A percentile compares a stretch with the other conserved stretches of the same genome.
These are phyloP conservation scores for Hyposmocoma kahamanoa DNA, from an alignment of 1,140 invertebrate genomes.

Conservation along the genomic window DNA sequence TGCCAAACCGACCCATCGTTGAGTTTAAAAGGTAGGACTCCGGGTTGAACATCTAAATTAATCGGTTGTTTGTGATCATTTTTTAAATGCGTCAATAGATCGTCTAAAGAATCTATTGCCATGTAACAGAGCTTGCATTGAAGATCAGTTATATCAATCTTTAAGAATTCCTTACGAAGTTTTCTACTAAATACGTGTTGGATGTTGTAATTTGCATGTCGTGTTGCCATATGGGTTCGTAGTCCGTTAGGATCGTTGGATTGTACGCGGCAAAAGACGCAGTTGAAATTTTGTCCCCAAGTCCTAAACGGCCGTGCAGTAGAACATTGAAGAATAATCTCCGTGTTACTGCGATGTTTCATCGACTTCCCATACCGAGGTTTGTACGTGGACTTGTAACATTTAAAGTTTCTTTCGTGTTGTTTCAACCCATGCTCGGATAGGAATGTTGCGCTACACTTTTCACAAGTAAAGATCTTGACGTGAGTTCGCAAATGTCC, in stretches of 20 bases:
- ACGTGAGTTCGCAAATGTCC: constrained; percentile 51
- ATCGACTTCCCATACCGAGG: constrained; percentile 54
- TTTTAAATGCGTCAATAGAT: constrained; percentile 52
- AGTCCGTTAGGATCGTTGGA: constrained; percentile 54
- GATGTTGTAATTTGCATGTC: constrained; percentile 53
- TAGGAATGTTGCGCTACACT: constrained; percentile 55
- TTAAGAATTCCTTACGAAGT: constrained; percentile 54
- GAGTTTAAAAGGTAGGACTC: constrained; percentile 54
- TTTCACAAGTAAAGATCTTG: constrained; percentile 59
- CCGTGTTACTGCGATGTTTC: constrained; percentile 54
- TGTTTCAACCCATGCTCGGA: constrained; percentile 55
- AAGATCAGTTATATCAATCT: constrained; percentile 57
- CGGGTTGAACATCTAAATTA: constrained; percentile 48
- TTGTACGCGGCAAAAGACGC: constrained; percentile 54
- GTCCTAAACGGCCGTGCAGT: constrained; percentile 57
- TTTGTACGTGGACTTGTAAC: constrained; percentile 54
- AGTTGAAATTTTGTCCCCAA: constrained; percentile 62
- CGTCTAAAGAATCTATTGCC: constrained; percentile 46
- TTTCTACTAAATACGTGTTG: constrained; percentile 53
- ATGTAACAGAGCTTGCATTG: constrained; percentile 60
- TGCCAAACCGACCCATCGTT: constrained; percentile 53
- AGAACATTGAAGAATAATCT: constrained; percentile 61
- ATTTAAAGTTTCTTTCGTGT: constrained; percentile 57
- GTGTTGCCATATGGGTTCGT: constrained; percentile 48
- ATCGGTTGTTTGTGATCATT: constrained; percentile 58